Evolutionary conservation across 2,797 vertebrate species (phyloP), one percentile per base, ranked within the genome.

Genomic region (Stomatorhinus walkeri): DNA sequence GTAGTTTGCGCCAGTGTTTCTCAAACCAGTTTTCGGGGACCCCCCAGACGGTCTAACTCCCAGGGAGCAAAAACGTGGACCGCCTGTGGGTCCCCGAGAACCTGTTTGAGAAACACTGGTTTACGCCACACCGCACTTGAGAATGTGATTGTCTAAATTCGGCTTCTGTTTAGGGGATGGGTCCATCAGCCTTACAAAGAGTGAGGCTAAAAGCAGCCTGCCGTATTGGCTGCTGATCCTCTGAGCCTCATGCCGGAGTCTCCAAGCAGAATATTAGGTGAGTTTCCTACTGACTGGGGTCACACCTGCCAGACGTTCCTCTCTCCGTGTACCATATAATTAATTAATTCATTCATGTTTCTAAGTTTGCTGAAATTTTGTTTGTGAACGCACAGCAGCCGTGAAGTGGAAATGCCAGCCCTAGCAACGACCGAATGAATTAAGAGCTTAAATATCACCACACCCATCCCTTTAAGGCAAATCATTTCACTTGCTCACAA

Each of bases 391-490:
- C 46, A 9, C 76, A n/a, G 76, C 16, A 81, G 76, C 76, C 46
- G 76, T 81, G 40, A 36, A 36, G 68, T 36, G 28, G 32, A 72
- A 72, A 72, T 72, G 36, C 68, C 76, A 81, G 36, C 40, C 36
- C 16, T 46, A 46, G 40, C 76, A 46, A 81, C 76, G 76, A 81
- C 76, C 40, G n/a, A 81, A 81, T 81, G 76, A 81, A 81, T 81
- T 81, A 81, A 43, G 76, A 81, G 36, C 76, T 81, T 81, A 81
- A 81, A 81, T 46, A 81, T 81, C 76, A 46, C 76, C 76, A 46
- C 76, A 81, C 76, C 76, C 76, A 81, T 81, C 19, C 40, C 40
- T 81, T 81, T 43, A 81, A 81, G 76, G 83, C 83, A 85, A 52
- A 85, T 85, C 83, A 52, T 85, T 85, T 46, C 83, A 85, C 49